phyloP scores from a whole-genome alignment of 2,888 invertebrate species.

The Drosophila atripex region DNA sequence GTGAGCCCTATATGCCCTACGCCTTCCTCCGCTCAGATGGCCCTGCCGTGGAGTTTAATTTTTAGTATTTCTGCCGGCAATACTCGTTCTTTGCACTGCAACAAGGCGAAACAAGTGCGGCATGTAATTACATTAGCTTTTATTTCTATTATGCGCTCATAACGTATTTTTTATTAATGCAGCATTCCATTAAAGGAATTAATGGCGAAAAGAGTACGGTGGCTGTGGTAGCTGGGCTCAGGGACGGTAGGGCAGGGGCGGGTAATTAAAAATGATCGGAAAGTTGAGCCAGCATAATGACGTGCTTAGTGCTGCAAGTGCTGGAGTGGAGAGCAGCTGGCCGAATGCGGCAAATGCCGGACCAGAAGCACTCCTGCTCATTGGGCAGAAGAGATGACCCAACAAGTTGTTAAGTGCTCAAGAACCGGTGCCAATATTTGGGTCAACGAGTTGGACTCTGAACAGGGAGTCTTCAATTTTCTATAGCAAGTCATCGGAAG shows the following conservation, averaged over 20 bases:
- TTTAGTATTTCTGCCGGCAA: constrained; percentile 33
- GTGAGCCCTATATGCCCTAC: constrained; percentile 16
- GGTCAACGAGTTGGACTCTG: constrained; percentile 33
- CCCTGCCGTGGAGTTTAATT: constrained; percentile 61
- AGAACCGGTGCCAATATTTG: constrained; percentile 37
- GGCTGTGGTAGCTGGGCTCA: background rate
- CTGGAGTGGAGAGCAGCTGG: constrained; percentile 22
- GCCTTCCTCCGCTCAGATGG: constrained; percentile 17
- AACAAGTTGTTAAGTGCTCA: constrained; percentile 42
- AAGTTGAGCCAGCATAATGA: constrained; percentile 58
- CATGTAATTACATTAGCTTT: constrained; percentile 70
- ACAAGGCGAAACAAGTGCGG: constrained; percentile 48
- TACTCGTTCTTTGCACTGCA: constrained; percentile 24
- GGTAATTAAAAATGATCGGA: constrained; percentile 68
- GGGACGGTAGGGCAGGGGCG: constrained; percentile 24
- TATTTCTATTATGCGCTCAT: constrained; percentile 66
- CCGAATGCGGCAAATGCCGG: constrained; percentile 6
- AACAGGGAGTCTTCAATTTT: background rate
- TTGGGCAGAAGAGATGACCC: constrained; percentile 46
- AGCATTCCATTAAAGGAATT: constrained; percentile 62
- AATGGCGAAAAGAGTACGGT: constrained; percentile 35
- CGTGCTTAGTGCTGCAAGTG: constrained; percentile 41
- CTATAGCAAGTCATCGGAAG: too few relatives aligned
- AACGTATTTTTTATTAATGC: constrained; percentile 65
- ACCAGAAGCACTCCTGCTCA: constrained; percentile 33